Percentiles rank a stretch among this genome's conserved stretches.
phyloP scores from a whole-genome alignment of 1,140 invertebrate genomes.

The Zaprionus kolodkinae region DNA sequence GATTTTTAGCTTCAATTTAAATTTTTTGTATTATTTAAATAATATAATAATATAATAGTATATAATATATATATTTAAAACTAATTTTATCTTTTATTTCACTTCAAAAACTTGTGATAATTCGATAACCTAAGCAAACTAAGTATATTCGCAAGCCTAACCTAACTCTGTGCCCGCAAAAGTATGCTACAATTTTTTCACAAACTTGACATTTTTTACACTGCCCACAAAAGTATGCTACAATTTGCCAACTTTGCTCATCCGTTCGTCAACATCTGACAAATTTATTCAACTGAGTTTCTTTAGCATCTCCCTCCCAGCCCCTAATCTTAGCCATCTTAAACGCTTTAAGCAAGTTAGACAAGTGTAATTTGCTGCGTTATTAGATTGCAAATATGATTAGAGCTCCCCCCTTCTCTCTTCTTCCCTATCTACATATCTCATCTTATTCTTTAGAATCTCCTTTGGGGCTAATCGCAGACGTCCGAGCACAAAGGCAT shows the following conservation, averaged over 20 bases:
- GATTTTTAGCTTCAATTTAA: no score
- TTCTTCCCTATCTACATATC: background rate
- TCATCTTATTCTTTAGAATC: constrained; percentile 3
- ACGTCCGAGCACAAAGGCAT: background rate
- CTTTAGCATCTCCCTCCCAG: background rate
- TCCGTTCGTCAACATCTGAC: background rate
- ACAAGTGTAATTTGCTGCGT: background rate
- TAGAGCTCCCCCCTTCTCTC: background rate
- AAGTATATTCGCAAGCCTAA: background rate
- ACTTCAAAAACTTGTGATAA: no score
- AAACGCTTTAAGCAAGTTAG: background rate
- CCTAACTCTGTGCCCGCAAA: background rate
- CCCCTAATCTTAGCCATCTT: background rate
- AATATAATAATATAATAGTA: no score
- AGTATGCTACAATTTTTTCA: background rate
- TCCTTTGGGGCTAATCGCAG: constrained; percentile 9
- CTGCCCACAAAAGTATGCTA: background rate
- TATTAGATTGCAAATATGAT: constrained; percentile 7
- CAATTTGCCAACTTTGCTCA: background rate
- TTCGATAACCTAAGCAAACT: background rate
- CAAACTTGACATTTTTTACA: background rate
- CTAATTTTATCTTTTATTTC: no score
- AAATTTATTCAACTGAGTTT: constrained; percentile 2
- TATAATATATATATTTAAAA: no score
- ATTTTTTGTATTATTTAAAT: no score